phyloP scores from a whole-genome alignment of 2,797 vertebrate species.

The Poeciliopsis turneri region DNA sequence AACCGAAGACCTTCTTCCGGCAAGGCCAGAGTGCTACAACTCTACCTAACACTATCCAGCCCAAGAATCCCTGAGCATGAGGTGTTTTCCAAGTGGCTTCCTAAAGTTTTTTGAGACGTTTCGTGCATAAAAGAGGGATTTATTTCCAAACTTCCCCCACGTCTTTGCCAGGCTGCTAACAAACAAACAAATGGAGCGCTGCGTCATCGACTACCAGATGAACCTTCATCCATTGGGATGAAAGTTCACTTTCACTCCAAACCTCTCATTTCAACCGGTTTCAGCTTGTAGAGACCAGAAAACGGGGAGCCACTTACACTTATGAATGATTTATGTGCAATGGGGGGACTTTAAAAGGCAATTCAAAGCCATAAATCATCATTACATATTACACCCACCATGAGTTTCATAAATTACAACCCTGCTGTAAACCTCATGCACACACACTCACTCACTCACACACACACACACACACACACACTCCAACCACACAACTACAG shows the following conservation, averaged over 20 bases:
- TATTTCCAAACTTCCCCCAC: not conserved
- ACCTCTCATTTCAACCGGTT: not conserved
- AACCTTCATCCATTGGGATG: not conserved
- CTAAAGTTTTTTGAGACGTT: not conserved
- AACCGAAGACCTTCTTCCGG: not conserved
- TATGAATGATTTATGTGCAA: slow-evolving; percentile 30
- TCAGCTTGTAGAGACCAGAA: not conserved
- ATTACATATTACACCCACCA: slow-evolving; percentile 11
- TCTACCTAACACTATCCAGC: not conserved
- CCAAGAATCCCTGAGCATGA: not conserved
- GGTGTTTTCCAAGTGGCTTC: not conserved
- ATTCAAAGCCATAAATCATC: slow-evolving; percentile 29
- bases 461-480: not conserved
- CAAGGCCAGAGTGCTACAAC: not conserved
- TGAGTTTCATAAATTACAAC: slow-evolving; percentile 10
- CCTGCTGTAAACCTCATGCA: slow-evolving; percentile 2
- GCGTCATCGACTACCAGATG: not conserved
- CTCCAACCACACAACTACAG: not conserved
- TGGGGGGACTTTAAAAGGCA: slow-evolving; percentile 15
- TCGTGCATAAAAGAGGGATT: not conserved
- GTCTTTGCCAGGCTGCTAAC: not conserved
- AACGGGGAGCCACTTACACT: slow-evolving; percentile 4
- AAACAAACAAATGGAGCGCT: not conserved
- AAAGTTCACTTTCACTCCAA: slow-evolving; percentile 13
- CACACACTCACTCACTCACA: not conserved